Evolutionary conservation across 2,797 vertebrate species (phyloP).

Genomic region (Bradypus variegatus): DNA sequence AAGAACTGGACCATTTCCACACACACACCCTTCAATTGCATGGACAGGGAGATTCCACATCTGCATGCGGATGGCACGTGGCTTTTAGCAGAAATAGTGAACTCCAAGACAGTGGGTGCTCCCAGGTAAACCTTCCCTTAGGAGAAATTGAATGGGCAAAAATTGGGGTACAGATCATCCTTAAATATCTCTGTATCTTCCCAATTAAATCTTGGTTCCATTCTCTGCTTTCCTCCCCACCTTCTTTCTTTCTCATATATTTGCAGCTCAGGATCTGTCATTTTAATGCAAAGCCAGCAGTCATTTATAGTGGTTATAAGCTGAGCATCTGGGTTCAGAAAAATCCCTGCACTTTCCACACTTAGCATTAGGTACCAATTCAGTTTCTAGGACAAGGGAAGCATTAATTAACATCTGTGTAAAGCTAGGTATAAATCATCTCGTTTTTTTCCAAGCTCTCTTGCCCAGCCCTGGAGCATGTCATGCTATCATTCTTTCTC

Average conservation of each 20-base stretch:
- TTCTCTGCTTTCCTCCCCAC: neutral
- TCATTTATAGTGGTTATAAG: slow-evolving; percentile 6
- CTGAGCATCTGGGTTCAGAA: neutral
- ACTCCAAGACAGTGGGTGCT: slow-evolving; percentile 58
- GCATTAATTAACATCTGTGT: slow-evolving; percentile 29
- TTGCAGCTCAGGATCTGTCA: neutral
- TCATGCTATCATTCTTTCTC: neutral
- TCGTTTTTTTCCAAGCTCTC: neutral
- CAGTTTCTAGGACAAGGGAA: slow-evolving; percentile 50
- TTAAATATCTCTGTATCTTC: neutral
- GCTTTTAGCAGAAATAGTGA: slow-evolving; percentile 62
- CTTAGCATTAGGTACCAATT: slow-evolving; percentile 2
- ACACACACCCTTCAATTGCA: slow-evolving; percentile 53
- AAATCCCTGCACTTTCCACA: slow-evolving; percentile 11
- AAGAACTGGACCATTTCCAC: slow-evolving; percentile 19
- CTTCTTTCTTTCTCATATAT: neutral
- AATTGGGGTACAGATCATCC: neutral
- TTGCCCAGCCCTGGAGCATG: neutral
- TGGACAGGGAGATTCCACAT: slow-evolving; percentile 56
- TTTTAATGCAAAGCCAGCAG: neutral
- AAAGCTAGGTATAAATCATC: slow-evolving; percentile 13
- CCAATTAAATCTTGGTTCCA: neutral
- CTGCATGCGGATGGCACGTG: slow-evolving; percentile 47
- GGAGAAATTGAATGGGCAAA: slow-evolving; percentile 43
- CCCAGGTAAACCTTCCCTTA: slow-evolving; percentile 60